Base-by-base conservation (phyloP, 2,113 vertebrate genomes). In the Rhinolophus ferrumequinum region DNA sequence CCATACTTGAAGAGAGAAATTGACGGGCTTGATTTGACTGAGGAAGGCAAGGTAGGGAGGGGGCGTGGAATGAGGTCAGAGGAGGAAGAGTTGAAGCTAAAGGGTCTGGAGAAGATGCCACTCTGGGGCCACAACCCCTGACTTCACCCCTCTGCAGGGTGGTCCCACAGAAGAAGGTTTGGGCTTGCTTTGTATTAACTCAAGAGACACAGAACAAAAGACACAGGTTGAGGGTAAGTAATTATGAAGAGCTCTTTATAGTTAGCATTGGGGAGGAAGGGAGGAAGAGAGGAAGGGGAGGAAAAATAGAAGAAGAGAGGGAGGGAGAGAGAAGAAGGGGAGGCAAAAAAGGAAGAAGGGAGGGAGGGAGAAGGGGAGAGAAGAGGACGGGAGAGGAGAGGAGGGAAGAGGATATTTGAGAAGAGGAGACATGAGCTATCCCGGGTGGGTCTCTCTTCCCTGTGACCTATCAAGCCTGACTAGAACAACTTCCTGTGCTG, bases 131-230 rank as follows among this genome's bases (percentile, higher is more conserved):
- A n/a, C 41, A 38, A 50, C 9, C 41, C 18, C 52, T 28, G 52
- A 50, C 19, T 69, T 84, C 26, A 26, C 24, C 38, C 19, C 24
- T 60, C 54, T 16, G 7, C 47, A 79, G 24, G 5, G 16, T 28
- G 18, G n/a, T 38, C 47, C 30, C 83, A 58, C 11, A n/a, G 52
- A 15, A n/a, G 52, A 15, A 85, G 18, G 5, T 62, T 28, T 80
- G 14, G 67, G 19, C 19, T 80, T n/a, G 24, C 41, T 92, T 64
- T 15, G 2, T 67, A 16, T 69, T 52, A 8, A 72, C 13, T 67
- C 52, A 60, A 64, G 72, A 93, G 30, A 88, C 33, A 22, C 15
- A 52, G 54, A 41, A 75, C 15, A 79, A 87, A 82, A 93, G 16
- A n/a, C 16, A 30, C 16, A 28, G 21, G 15, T 56, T n/a, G 14